Conservation (phyloP, 1,140 invertebrate genomes). For the Sinella curviseta region DNA sequence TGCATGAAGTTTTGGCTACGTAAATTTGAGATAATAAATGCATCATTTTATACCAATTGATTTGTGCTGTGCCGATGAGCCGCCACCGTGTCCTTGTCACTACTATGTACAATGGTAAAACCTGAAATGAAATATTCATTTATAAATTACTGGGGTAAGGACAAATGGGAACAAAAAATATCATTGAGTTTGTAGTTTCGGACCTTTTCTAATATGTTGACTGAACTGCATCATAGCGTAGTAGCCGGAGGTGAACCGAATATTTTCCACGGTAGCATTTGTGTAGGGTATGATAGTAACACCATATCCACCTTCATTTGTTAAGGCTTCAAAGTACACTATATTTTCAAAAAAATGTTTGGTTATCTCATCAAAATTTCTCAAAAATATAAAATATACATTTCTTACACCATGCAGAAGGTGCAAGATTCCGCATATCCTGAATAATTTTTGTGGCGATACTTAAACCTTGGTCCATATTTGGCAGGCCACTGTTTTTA, state of each 20-base stretch:
- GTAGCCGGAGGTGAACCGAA: conserved; percentile 40
- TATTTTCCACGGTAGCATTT: conserved; percentile 31
- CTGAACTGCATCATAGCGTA: conserved; percentile 42
- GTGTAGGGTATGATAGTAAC: conserved; percentile 37
- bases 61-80: conserved; percentile 28
- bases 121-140: conserved; percentile 12
- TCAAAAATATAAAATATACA: no score
- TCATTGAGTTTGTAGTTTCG: neutral
- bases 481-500: no score
- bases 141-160: neutral
- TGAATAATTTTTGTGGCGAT: conserved; percentile 37
- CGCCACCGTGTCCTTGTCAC: conserved; percentile 27
- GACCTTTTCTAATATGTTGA: conserved; percentile 42
- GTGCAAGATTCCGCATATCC: conserved; percentile 35
- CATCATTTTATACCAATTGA: conserved; percentile 33
- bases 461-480: conserved; percentile 38
- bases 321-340: no score
- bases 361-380: no score
- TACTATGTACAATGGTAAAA: conserved; percentile 33
- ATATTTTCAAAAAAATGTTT: no score
- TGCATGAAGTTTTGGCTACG: neutral
- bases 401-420: conserved; percentile 41
- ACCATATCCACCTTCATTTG: neutral
- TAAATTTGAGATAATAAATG: neutral
- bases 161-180: no score